These are phyloP conservation scores for Cnemophilus loriae DNA, from an alignment of 2,113 vertebrate genomes.

Conservation along the genomic window DNA sequence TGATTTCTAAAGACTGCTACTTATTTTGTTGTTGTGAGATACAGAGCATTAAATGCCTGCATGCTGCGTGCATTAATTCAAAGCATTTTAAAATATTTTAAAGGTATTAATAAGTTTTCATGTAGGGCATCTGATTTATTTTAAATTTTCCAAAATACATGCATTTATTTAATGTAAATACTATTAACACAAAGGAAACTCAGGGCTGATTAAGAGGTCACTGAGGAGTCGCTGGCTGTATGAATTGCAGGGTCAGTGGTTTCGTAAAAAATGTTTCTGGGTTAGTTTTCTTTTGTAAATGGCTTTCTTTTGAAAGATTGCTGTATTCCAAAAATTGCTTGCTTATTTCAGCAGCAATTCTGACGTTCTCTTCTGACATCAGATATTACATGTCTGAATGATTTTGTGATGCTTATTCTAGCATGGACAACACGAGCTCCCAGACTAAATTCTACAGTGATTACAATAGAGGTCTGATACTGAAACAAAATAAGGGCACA, in stretches of 20 bases:
- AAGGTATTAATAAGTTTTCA: not conserved
- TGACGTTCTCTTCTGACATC: slow-evolving; percentile 52
- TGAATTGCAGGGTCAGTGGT: not conserved
- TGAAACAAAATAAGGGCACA: slow-evolving; percentile 20
- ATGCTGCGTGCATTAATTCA: not conserved
- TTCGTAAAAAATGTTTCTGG: not conserved
- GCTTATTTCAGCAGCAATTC: slow-evolving; percentile 29
- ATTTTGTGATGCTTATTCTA: slow-evolving; percentile 32
- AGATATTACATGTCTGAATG: slow-evolving; percentile 38
- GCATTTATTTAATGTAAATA: not conserved
- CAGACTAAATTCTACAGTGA: not conserved
- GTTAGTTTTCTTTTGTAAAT: not conserved
- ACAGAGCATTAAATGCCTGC: not conserved
- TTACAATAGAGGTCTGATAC: not conserved
- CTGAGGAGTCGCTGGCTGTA: not conserved
- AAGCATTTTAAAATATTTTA: not conserved
- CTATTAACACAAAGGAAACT: not conserved
- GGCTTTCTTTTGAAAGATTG: not conserved
- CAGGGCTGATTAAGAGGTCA: slow-evolving; percentile 16
- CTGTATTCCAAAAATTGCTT: slow-evolving; percentile 2
- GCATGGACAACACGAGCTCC: not conserved
- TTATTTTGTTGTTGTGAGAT: slow-evolving; percentile 4
- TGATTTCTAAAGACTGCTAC: not conserved
- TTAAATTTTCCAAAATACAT: not conserved
- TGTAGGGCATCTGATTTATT: not conserved